Base-by-base conservation (phyloP, 2,797 vertebrate genomes). In the Numenius phaeopus region DNA sequence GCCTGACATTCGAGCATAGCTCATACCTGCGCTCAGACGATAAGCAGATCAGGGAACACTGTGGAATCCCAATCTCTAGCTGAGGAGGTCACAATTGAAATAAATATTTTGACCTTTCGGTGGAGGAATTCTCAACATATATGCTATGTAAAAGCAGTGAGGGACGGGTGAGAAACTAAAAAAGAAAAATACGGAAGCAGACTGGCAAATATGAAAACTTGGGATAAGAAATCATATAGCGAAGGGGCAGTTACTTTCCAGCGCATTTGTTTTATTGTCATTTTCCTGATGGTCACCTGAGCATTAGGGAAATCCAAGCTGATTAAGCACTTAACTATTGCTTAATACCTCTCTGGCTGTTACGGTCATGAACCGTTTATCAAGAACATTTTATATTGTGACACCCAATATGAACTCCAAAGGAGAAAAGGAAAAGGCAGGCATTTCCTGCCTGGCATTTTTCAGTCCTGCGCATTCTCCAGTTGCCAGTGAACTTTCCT, bases 301-400 rank as follows among this genome's bases (percentile, higher is more conserved):
- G 71, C 78, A 80, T 72, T 83, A 67, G 11, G 46, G 57, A 87
- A 95, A 89, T 39, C 34, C 86, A 93, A 93, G 71, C 90, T 92
- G 90, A 94, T 95, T 85, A 85, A 89, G 65, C 93, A 93, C 83
- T 96, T 61, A 92, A 83, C 64, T 54, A 47, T 55, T 90, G 83
- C 81, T 91, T 91, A 96, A 89, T 54, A 78, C 76, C 12, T 54
- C 32, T 54, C 65, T 1, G 34, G 55, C 67, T 89, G 34, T 66
- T 85, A 75, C 2, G 4, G 92, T 85, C 90, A 93, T 6, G 59
- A 90, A 75, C 67, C 20, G 49, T 85, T 67, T 79, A 89, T 15
- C 71, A 83, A 49, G 78, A 90, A 27, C 44, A 57, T 34, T 84
- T 84, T 46, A 40, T 50, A 15, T 16, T 58, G 21, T 49, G 66